These are phyloP conservation scores for Nyctibius bracteatus DNA, from an alignment of 2,113 vertebrate species.

Conservation along the genomic window DNA sequence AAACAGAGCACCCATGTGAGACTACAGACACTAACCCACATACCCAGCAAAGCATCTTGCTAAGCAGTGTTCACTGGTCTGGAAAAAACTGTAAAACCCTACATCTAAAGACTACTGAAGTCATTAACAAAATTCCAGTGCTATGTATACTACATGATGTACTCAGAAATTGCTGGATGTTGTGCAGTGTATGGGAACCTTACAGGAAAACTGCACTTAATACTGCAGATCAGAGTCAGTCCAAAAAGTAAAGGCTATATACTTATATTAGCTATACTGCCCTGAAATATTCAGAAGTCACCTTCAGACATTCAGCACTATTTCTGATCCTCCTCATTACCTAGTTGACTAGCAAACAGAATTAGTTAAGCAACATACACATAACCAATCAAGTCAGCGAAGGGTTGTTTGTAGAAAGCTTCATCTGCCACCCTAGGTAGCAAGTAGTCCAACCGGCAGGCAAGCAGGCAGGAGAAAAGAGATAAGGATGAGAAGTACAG, in stretches of 20 bases:
- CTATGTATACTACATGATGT: background rate
- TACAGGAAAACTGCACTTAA: background rate
- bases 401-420: slow-evolving; percentile 99
- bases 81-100: background rate
- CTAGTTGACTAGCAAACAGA: slow-evolving; percentile 62
- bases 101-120: background rate
- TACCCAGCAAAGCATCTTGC: background rate
- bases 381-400: slow-evolving; percentile 99
- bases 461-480: slow-evolving; percentile 87
- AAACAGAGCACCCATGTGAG: background rate
- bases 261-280: background rate
- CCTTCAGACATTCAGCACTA: background rate
- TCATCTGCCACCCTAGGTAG: slow-evolving; percentile 98
- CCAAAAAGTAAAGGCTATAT: background rate
- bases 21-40: background rate
- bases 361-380: slow-evolving; percentile 99
- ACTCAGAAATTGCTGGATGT: background rate
- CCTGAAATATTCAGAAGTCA: background rate
- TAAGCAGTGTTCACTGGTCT: background rate
- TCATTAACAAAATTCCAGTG: background rate
- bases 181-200: background rate
- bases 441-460: slow-evolving; percentile 84
- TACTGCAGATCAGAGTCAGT: background rate
- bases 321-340: background rate
- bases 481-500: slow-evolving; percentile 82